Percentiles rank a stretch among this genome's conserved stretches.
These are phyloP conservation scores for Erpobdella octoculata DNA, from an alignment of 2,888 invertebrate species.

Conservation along the genomic window DNA sequence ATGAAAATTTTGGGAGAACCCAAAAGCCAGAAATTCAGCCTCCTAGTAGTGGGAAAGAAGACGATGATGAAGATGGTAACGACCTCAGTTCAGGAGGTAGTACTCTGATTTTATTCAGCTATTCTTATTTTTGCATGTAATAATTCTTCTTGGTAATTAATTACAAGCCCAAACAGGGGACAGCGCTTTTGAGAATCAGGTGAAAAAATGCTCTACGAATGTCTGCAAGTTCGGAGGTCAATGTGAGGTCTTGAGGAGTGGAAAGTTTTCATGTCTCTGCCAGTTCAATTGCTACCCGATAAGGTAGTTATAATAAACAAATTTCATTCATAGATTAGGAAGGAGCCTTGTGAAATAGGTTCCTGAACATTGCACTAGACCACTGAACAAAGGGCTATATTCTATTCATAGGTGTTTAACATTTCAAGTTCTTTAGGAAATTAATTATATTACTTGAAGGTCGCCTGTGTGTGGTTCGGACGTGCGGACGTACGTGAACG, in stretches of 20 bases:
- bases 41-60: too few relatives aligned
- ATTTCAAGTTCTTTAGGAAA: not conserved
- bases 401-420: not conserved
- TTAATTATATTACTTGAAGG: not conserved
- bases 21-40: too few relatives aligned
- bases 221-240: conserved; percentile 4
- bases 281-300: conserved; percentile 7
- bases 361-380: not conserved
- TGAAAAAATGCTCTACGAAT: not conserved
- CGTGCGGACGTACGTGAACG: conserved; percentile 28
- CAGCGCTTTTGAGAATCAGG: too few relatives aligned
- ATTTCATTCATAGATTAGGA: not conserved
- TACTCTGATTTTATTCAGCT: too few relatives aligned
- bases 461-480: conserved; percentile 31
- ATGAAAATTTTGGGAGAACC: too few relatives aligned
- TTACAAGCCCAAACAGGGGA: too few relatives aligned
- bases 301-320: too few relatives aligned
- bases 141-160: too few relatives aligned
- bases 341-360: not conserved
- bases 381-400: too few relatives aligned
- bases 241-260: not conserved
- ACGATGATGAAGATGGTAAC: too few relatives aligned
- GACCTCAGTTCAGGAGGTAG: too few relatives aligned
- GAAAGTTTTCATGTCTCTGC: not conserved
- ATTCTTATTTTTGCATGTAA: too few relatives aligned